Conservation (phyloP, 2,888 invertebrate genomes). For the Clitarchus hookeri region DNA sequence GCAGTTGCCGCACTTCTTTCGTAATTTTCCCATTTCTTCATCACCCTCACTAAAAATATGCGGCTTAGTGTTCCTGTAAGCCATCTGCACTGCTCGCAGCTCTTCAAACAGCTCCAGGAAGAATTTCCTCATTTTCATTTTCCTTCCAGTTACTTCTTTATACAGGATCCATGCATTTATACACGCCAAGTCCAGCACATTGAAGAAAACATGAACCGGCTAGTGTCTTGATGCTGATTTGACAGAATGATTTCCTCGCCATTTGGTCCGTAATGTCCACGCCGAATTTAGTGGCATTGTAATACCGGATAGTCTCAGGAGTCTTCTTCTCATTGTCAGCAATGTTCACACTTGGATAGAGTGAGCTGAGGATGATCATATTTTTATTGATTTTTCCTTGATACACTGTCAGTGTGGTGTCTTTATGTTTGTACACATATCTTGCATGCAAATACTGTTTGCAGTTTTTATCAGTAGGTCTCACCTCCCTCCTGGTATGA, state of each 20-base stretch:
- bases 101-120: neutral
- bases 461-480: constrained; percentile 12
- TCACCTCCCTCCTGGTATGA: neutral
- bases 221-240: no score
- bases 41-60: neutral
- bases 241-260: neutral
- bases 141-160: no score
- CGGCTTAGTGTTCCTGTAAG: neutral
- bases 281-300: neutral
- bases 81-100: neutral
- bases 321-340: neutral
- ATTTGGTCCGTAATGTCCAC: neutral
- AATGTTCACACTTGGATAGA: no score
- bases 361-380: no score
- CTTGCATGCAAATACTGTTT: neutral
- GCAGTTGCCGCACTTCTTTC: no score
- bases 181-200: neutral
- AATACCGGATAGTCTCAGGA: neutral
- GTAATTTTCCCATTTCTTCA: neutral
- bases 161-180: neutral
- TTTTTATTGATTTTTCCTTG: no score
- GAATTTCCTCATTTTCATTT: neutral
- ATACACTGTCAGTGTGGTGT: no score
- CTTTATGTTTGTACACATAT: neutral
- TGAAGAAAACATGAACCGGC: no score